Evolutionary conservation across 2,797 vertebrate species (phyloP), one percentile per base, ranked within the genome.

Genomic region (Crocodylus rhombifer): DNA sequence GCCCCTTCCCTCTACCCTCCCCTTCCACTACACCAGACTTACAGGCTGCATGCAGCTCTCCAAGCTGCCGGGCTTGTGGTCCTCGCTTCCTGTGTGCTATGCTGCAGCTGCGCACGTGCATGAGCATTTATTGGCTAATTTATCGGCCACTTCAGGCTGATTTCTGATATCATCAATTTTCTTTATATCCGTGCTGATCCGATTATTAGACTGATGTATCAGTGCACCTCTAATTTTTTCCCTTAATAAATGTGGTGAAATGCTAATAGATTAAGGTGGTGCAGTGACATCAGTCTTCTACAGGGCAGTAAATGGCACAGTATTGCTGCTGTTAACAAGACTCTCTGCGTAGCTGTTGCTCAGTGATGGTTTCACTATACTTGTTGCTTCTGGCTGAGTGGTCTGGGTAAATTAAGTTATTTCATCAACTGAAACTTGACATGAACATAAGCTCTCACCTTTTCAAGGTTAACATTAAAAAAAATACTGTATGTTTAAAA

Each of bases 211-310:
- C 42, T 10, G 42, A 51, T 51, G 42, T 51, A 51, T 51, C 42
- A 3, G 42, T 51, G 42, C 42, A 51, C 6, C 9, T 51, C 42
- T 51, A 51, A 9, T 51, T 51, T 51, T 51, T 51, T 51, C 42
- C 10, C 42, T 51, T 51, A 51, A 13, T 71, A 30, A 42, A 23
- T 71, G 21, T 42, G 36, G 33, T 42, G 30, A 42, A 36, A 71
- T 21, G 14, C 67, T 0, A 0, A 9, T 14, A 63, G 60, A 51
- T 51, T 51, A 51, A 51, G 10, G 42, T 0, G 0, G 0, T 5
- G 25, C 25, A 33, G 67, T 30, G 28, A 76, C 56, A 14, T 65
- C 4, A 61, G 9, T 20, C 33, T 78, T n/a, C 8, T 83, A 42
- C 16, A 1, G 28, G 1, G 36, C 7, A 67, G 58, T 74, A 65